Evolutionary conservation across 2,888 invertebrate species (phyloP).

Genomic region (Dione juno): DNA sequence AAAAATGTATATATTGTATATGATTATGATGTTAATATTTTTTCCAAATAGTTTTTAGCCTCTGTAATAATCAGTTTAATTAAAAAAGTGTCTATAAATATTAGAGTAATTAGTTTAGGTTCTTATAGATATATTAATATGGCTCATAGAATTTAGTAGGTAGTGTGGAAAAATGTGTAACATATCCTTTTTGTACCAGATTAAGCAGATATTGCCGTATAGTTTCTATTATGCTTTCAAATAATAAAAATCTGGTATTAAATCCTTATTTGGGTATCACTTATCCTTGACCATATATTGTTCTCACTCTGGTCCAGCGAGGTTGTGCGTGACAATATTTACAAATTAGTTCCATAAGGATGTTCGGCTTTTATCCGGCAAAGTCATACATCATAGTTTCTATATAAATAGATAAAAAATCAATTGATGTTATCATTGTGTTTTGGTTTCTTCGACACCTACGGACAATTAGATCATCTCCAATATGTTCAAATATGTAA

Average conservation of each 20-base stretch:
- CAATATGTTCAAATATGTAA: constrained; percentile 81
- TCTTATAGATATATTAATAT: too few relatives aligned
- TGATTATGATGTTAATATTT: too few relatives aligned
- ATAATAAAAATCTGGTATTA: constrained; percentile 37
- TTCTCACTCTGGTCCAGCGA: constrained; percentile 58
- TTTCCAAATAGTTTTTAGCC: too few relatives aligned
- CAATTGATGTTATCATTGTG: constrained; percentile 47
- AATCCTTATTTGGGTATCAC: constrained; percentile 32
- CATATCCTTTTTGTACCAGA: constrained; percentile 34
- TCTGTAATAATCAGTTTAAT: too few relatives aligned
- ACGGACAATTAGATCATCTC: constrained; percentile 27
- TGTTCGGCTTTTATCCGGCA: constrained; percentile 70
- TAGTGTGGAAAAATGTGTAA: not conserved
- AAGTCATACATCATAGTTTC: constrained; percentile 43
- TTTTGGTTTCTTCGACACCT: constrained; percentile 34
- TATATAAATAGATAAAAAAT: constrained; percentile 53
- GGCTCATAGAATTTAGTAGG: too few relatives aligned
- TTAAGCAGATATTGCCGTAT: constrained; percentile 29
- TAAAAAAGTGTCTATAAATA: too few relatives aligned
- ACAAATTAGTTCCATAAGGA: constrained; percentile 65
- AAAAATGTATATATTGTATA: too few relatives aligned
- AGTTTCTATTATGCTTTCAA: constrained; percentile 31
- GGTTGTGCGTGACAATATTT: constrained; percentile 70
- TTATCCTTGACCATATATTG: constrained; percentile 63
- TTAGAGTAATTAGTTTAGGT: too few relatives aligned